Conservation (phyloP, 2,113 vertebrate species). For the Mastomys coucha region DNA sequence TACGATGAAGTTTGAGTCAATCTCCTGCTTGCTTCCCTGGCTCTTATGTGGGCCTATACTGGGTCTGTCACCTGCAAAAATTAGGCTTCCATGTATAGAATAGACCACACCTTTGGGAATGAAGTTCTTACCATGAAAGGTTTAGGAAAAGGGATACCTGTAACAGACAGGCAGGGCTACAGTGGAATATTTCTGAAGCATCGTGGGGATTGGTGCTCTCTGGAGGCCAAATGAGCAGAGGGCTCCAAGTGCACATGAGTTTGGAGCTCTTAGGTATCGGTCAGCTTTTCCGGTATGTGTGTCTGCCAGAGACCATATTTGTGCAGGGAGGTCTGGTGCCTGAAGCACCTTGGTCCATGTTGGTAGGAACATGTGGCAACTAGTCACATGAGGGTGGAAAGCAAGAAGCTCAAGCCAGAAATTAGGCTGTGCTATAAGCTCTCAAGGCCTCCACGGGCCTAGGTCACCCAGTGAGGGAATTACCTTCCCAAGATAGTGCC, state of each 20-base stretch:
- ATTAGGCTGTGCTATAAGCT: not conserved
- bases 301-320: not conserved
- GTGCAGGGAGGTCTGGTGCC: not conserved
- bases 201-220: not conserved
- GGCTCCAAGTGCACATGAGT: not conserved
- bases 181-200: not conserved
- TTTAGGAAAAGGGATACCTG: not conserved
- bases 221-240: not conserved
- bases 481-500: not conserved
- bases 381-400: not conserved
- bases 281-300: not conserved
- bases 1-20: not conserved
- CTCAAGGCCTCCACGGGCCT: not conserved
- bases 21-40: not conserved
- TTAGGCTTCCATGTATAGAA: not conserved
- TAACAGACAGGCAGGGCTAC: fast-evolving
- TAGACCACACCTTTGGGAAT: not conserved
- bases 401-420: not conserved
- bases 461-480: not conserved
- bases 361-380: not conserved
- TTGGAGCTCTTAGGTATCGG: not conserved
- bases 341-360: not conserved
- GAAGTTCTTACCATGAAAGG: not conserved
- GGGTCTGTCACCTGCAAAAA: not conserved
- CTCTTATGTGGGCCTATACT: not conserved